Evolutionary conservation across 1,140 invertebrate species (phyloP).

Genomic region (Bombus sibiricus): DNA sequence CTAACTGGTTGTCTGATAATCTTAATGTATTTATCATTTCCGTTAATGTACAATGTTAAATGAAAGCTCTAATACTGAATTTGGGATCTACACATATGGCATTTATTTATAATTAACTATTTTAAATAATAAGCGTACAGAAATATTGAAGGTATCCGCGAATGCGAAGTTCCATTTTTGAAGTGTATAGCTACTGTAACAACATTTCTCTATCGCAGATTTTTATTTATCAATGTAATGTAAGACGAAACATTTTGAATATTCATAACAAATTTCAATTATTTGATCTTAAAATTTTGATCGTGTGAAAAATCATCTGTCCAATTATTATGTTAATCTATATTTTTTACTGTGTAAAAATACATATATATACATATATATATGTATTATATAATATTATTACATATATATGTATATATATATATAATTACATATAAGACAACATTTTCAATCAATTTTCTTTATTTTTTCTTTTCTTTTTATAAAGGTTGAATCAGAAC

Average conservation of each 20-base stretch:
- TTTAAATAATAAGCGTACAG: slow-evolving; percentile 26
- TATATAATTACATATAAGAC: slow-evolving; percentile 17
- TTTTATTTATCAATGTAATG: slow-evolving; percentile 46
- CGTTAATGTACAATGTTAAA: slow-evolving; percentile 1
- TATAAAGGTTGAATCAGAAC: neutral
- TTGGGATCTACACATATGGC: neutral
- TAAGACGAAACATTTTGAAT: neutral
- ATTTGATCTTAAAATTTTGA: neutral
- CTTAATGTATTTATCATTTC: slow-evolving; percentile 48
- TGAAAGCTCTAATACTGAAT: slow-evolving; percentile 7
- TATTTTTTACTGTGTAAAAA: slow-evolving; percentile 60
- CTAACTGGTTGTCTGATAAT: slow-evolving; percentile 63
- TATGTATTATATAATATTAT: too few relatives aligned
- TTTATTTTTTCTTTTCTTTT: slow-evolving; percentile 20
- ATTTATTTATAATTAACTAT: slow-evolving; percentile 38
- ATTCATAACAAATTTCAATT: neutral
- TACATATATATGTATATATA: too few relatives aligned
- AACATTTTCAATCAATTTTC: slow-evolving; percentile 16
- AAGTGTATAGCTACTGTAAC: slow-evolving; percentile 30
- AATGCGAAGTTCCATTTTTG: slow-evolving; percentile 37
- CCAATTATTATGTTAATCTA: slow-evolving; percentile 51
- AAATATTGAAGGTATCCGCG: slow-evolving; percentile 13
- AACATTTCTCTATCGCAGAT: slow-evolving; percentile 23
- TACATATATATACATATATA: neutral
- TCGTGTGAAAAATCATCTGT: slow-evolving; percentile 13